Conservation (phyloP, 2,888 invertebrate species). For the Limnephilus marmoratus region DNA sequence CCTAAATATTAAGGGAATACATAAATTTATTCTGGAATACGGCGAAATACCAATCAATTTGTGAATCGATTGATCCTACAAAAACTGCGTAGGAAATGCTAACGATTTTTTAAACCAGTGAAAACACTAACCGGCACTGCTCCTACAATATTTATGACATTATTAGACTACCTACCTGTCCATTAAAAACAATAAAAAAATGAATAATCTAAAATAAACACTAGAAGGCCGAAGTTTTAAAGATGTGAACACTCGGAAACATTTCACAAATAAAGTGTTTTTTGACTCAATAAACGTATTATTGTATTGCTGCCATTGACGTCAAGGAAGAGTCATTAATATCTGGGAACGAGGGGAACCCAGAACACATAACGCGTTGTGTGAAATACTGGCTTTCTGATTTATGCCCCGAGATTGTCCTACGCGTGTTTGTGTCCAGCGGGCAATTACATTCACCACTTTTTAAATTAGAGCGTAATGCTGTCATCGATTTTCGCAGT, state of each 20-base stretch:
- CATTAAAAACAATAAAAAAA: neutral
- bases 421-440: slow-evolving; percentile 32
- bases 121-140: too few relatives aligned
- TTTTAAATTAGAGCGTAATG: slow-evolving; percentile 3
- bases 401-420: slow-evolving; percentile 27
- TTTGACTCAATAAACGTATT: slow-evolving; percentile 18
- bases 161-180: too few relatives aligned
- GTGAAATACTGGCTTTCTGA: slow-evolving; percentile 29
- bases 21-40: too few relatives aligned
- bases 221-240: neutral
- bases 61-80: too few relatives aligned
- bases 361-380: slow-evolving; percentile 1
- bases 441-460: slow-evolving; percentile 34
- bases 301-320: slow-evolving; percentile 25
- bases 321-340: slow-evolving; percentile 30
- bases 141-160: too few relatives aligned
- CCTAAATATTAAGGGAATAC: too few relatives aligned
- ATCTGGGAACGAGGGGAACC: neutral
- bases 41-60: too few relatives aligned
- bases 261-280: neutral
- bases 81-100: too few relatives aligned
- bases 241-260: neutral
- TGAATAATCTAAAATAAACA: neutral
- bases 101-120: too few relatives aligned
- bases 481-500: slow-evolving; percentile 16